Base-by-base conservation (phyloP, 2,113 vertebrate species). In the Felis chaus region DNA sequence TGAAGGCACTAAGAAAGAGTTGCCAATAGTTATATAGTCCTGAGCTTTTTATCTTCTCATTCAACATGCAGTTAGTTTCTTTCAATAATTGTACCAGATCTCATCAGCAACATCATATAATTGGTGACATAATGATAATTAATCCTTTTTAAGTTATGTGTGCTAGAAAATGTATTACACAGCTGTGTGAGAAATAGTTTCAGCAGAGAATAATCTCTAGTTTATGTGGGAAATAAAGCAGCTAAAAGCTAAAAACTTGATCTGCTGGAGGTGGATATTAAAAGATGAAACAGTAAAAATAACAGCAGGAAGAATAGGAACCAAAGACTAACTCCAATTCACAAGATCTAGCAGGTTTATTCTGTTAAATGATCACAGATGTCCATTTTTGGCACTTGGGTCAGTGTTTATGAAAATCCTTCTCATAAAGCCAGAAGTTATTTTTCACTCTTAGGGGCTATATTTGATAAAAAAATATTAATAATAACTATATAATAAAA, bases 131-230 rank as follows among this genome's bases (percentile, higher is more conserved):
- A 89, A 81, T 91, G 36, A 83, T 86, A 90, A 95, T 65, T 50
- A 92, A 87, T 90, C 19, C 31, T 57, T 85, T 92, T 78, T 78
- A 91, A 82, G 8, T 90, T 90, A 25, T 18, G 4, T 73, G 31
- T 55, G 6, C 33, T 76, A 94, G 12, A 36, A 53, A 87, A 89
- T 53, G 1, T 6, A 25, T 82, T 89, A 71, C 53, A 71, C 3
- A 71, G 16, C 15, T 93, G n/a, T 81, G 4, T 91, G 78, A 84
- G 61, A 95, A 91, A 87, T 71, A 53, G 82, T 87, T 94, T 96
- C 74, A 89, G 21, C 9, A 78, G 7, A 87, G 19, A 81, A 63
- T 65, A 39, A 82, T 69, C 5, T 66, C 19, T 3, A 78, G 14
- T 61, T 92, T 74, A 80, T 29, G 4, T 85, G 23, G 12, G 14